Percentiles rank a stretch among this genome's conserved stretches.
Conservation (phyloP, 2,797 vertebrate genomes). For the Xerus rutilus region DNA sequence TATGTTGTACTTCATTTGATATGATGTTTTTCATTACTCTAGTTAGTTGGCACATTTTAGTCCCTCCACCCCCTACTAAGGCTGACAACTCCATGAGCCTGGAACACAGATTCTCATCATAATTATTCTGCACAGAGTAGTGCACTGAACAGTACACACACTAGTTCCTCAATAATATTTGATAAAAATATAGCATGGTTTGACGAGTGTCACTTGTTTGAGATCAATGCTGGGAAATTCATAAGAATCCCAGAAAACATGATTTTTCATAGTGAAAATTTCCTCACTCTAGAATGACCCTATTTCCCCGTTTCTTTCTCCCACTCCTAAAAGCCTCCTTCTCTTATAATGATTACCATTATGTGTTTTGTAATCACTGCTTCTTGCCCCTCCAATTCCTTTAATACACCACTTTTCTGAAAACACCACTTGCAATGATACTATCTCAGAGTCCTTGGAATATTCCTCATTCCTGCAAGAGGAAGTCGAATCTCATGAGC, state of each 20-base stretch:
- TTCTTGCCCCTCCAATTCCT: neutral
- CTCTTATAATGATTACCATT: neutral
- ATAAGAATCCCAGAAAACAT: neutral
- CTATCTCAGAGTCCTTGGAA: neutral
- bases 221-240: neutral
- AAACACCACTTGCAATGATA: neutral
- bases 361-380: neutral
- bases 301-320: neutral
- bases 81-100: neutral
- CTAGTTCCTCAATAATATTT: neutral
- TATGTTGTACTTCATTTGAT: neutral
- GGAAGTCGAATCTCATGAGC: neutral
- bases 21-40: neutral
- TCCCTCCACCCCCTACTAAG: neutral
- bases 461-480: neutral
- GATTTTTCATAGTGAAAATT: neutral
- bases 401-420: constrained; percentile 2
- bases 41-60: neutral
- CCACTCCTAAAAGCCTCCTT: neutral
- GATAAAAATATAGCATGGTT: neutral
- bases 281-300: neutral
- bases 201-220: neutral
- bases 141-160: neutral
- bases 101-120: neutral
- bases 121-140: neutral